A percentile compares a stretch with the other conserved stretches of the same genome.
These are phyloP conservation scores for Gila robusta DNA, from an alignment of 2,797 vertebrate species.

Conservation along the genomic window DNA sequence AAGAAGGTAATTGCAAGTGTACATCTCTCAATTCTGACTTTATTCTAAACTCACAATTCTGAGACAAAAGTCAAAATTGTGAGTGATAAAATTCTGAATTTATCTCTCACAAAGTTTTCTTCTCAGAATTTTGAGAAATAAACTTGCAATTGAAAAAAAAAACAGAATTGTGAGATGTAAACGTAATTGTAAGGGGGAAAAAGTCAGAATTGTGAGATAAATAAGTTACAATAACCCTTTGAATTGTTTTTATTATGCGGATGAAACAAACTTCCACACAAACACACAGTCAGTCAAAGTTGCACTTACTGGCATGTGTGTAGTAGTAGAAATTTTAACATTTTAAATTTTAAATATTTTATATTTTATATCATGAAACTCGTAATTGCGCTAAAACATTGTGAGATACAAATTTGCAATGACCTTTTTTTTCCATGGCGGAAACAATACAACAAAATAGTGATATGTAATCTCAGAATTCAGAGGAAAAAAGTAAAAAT, in stretches of 20 bases:
- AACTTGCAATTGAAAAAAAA: not conserved
- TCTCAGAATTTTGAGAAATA: not conserved
- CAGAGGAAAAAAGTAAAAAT: not conserved
- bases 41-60: not conserved
- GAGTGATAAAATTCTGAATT: not conserved
- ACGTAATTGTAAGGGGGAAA: not conserved
- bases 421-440: not conserved
- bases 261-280: not conserved
- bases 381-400: not conserved
- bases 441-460: not conserved
- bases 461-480: not conserved
- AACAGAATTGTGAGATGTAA: not conserved
- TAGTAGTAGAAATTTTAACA: not conserved
- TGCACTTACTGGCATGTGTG: not conserved
- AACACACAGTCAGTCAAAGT: not conserved
- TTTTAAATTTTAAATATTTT: no score
- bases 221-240: not conserved
- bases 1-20: not conserved
- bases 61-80: not conserved
- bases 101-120: not conserved
- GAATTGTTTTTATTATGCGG: not conserved
- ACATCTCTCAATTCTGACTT: not conserved
- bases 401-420: not conserved
- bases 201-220: no score
- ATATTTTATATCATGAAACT: not conserved